These are phyloP conservation scores for Rhyacophila evoluta DNA, from an alignment of 2,888 invertebrate genomes.

Conservation along the genomic window DNA sequence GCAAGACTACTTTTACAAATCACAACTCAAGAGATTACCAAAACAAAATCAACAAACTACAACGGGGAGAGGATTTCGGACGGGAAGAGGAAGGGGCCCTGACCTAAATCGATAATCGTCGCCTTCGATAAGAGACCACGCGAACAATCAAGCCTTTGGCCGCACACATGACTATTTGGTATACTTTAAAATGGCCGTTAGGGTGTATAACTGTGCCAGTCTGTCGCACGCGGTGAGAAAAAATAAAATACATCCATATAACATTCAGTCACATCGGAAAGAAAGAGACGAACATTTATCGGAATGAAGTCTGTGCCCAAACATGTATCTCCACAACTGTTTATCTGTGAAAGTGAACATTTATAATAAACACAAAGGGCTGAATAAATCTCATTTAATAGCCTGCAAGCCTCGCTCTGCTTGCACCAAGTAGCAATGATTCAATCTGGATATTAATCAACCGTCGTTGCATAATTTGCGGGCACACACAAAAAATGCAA, in stretches of 20 bases:
- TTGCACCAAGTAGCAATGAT: not conserved
- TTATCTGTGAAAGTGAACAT: conserved; percentile 50
- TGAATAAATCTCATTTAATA: conserved; percentile 7
- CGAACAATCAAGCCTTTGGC: not conserved
- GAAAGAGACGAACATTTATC: conserved; percentile 26
- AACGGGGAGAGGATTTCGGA: conserved; percentile 21
- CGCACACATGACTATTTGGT: conserved; percentile 7
- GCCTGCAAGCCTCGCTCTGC: conserved; percentile 33
- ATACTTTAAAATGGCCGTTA: not conserved
- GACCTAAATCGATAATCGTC: not conserved
- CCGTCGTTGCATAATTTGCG: not conserved
- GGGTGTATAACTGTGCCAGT: conserved; percentile 25
- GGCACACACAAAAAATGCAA: not conserved
- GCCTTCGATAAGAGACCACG: not conserved
- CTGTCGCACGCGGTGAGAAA: not conserved
- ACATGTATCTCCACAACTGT: conserved; percentile 35
- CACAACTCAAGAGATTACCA: conserved; percentile 47
- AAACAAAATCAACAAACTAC: conserved; percentile 37
- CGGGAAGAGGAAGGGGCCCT: conserved; percentile 34
- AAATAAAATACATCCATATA: conserved; percentile 27
- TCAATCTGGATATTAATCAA: not conserved
- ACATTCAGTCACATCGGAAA: conserved; percentile 34
- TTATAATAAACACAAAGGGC: conserved; percentile 42
- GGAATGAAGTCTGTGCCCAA: conserved; percentile 31
- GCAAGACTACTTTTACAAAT: conserved; percentile 51